Conservation (phyloP, 2,797 vertebrate species). For the Echiichthys vipera region DNA sequence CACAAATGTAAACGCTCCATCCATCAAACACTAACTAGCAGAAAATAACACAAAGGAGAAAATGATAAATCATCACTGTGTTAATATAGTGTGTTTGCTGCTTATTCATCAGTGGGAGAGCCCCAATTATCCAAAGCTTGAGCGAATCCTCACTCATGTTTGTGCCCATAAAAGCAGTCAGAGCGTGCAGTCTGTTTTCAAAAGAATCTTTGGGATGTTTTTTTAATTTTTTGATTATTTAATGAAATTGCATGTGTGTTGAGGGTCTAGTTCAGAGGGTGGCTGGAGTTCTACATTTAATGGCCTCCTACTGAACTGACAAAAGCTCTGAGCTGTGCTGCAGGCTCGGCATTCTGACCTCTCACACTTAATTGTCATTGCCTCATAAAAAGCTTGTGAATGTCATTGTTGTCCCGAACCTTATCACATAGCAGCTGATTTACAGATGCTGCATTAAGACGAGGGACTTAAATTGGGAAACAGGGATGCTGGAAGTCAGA, state of each 20-base stretch:
- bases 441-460: not conserved
- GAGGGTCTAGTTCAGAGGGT: not conserved
- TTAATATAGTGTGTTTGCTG: constrained; percentile 18
- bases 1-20: constrained; percentile 37
- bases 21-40: constrained; percentile 56
- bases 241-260: not conserved
- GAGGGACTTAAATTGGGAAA: no score
- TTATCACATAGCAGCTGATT: not conserved
- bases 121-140: constrained; percentile 44
- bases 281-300: not conserved
- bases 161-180: constrained; percentile 20
- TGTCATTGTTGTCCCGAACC: not conserved
- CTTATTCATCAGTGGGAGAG: constrained; percentile 51
- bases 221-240: not conserved
- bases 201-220: not conserved
- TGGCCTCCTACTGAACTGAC: not conserved
- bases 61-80: constrained; percentile 42
- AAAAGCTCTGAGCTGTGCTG: not conserved
- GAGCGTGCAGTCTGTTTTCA: not conserved
- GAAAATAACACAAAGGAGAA: constrained; percentile 48
- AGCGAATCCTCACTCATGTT: constrained; percentile 28
- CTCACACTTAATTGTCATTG: not conserved
- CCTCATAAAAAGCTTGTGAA: not conserved
- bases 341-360: not conserved
- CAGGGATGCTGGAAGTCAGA: no score